Percentiles rank a stretch among this genome's conserved stretches.
phyloP scores from a whole-genome alignment of 30 jellyfish, hydroid and myxozoan genomes.

The Aurelia sp. region DNA sequence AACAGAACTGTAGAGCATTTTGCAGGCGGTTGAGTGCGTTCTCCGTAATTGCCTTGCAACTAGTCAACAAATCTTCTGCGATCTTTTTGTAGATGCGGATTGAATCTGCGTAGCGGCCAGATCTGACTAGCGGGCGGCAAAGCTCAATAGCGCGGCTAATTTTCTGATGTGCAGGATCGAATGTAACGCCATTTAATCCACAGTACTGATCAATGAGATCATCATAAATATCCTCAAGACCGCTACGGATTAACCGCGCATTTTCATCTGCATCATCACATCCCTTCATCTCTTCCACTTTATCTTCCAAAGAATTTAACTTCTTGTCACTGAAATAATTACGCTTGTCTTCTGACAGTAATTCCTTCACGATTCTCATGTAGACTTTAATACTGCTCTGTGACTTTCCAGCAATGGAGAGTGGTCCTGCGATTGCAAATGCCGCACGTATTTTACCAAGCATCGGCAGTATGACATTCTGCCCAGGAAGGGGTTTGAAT shows the following conservation, averaged over 20 bases:
- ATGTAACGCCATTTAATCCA: conserved; percentile 52
- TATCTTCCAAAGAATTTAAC: conserved; percentile 33
- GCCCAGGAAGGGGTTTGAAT: conserved; percentile 30
- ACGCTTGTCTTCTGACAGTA: conserved; percentile 50
- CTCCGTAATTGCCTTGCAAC: conserved; percentile 1
- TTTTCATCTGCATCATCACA: conserved; percentile 39
- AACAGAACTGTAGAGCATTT: conserved; percentile 19
- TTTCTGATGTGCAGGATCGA: conserved; percentile 53
- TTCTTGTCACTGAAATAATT: conserved; percentile 6
- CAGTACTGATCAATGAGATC: conserved; percentile 39
- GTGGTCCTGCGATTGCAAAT: conserved; percentile 75
- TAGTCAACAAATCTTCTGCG: conserved; percentile 26
- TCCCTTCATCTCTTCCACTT: conserved; percentile 23
- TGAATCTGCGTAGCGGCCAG: conserved; percentile 39
- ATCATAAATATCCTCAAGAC: conserved; percentile 62
- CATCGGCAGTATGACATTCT: conserved; percentile 22
- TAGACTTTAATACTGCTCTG: conserved; percentile 43
- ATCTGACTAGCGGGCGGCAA: conserved; percentile 33
- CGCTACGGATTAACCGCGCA: conserved; percentile 57
- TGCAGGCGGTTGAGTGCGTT: conserved; percentile 14
- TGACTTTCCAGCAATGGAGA: conserved; percentile 56
- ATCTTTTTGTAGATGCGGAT: conserved; percentile 39
- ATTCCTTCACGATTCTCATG: conserved; percentile 52
- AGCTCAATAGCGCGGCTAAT: conserved; percentile 53
- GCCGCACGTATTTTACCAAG: conserved; percentile 67